Conservation (phyloP, 2,797 vertebrate species). For the Paramormyrops hopkinsi region DNA sequence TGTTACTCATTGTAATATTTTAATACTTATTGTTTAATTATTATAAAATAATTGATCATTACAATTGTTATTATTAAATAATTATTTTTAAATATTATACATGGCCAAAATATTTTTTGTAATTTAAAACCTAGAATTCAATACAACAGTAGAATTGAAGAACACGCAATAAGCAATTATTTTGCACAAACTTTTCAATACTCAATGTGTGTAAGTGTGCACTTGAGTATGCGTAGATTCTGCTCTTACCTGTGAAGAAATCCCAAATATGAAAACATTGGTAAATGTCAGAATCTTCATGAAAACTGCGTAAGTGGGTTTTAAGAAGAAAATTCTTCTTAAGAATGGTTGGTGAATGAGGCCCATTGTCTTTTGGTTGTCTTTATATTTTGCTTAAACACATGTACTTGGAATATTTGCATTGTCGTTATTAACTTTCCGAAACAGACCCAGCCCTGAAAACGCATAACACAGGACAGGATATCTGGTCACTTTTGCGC, state of each 20-base stretch:
- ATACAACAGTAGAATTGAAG: background rate
- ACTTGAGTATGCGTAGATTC: background rate
- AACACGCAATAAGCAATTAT: background rate
- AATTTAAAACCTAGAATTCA: background rate
- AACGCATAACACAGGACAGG: background rate
- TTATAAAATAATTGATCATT: background rate
- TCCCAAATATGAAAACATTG: background rate
- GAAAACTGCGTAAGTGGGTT: background rate
- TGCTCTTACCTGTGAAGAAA: background rate
- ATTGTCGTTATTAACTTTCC: background rate
- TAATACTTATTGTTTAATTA: background rate
- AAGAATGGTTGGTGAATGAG: background rate
- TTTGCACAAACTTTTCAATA: background rate
- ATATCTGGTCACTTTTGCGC: conserved; percentile 18
- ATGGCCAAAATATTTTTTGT: background rate
- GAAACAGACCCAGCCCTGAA: background rate
- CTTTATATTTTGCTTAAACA: background rate
- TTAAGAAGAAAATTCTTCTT: background rate
- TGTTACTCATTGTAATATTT: background rate
- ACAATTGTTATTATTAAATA: background rate
- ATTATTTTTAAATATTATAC: background rate
- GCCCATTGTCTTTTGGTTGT: background rate
- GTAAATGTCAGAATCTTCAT: background rate
- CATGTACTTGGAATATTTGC: background rate
- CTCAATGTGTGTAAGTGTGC: background rate